These are phyloP conservation scores for Cololabis saira DNA, from an alignment of 2,113 vertebrate genomes.

Conservation along the genomic window DNA sequence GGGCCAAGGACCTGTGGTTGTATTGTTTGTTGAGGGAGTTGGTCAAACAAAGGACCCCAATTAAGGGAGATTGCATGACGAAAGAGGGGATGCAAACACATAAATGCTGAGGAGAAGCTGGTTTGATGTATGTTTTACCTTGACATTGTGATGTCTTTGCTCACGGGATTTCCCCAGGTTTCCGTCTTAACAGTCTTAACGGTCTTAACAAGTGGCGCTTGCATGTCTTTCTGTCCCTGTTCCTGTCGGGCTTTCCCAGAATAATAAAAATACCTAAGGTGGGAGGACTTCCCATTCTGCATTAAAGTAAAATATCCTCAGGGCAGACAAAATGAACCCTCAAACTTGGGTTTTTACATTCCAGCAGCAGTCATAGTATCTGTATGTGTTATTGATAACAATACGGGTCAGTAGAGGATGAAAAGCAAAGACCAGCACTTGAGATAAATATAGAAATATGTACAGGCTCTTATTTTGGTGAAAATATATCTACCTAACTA, in stretches of 20 bases:
- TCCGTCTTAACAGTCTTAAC: neutral
- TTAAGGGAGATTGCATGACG: constrained; percentile 59
- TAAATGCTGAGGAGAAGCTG: constrained; percentile 23
- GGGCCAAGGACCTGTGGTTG: constrained; percentile 58
- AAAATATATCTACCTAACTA: no score
- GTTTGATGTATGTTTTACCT: neutral
- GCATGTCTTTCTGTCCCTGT: constrained; percentile 18
- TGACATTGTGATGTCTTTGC: neutral
- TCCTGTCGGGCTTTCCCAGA: constrained; percentile 36
- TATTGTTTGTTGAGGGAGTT: constrained; percentile 79
- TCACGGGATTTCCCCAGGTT: neutral
- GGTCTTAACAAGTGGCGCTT: constrained; percentile 35
- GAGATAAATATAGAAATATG: no score
- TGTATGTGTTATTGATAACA: no score
- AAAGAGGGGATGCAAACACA: constrained; percentile 45
- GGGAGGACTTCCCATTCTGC: constrained; percentile 40
- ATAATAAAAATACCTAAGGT: constrained; percentile 71
- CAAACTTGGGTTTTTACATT: constrained; percentile 10
- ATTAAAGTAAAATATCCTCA: constrained; percentile 43
- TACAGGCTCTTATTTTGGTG: no score
- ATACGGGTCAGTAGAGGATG: no score
- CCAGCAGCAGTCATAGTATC: neutral
- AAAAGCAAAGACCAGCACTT: no score
- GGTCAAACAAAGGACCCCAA: constrained; percentile 75
- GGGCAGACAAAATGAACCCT: constrained; percentile 25